Base-by-base conservation (phyloP, 2,797 vertebrate species). In the Momotus momota region DNA sequence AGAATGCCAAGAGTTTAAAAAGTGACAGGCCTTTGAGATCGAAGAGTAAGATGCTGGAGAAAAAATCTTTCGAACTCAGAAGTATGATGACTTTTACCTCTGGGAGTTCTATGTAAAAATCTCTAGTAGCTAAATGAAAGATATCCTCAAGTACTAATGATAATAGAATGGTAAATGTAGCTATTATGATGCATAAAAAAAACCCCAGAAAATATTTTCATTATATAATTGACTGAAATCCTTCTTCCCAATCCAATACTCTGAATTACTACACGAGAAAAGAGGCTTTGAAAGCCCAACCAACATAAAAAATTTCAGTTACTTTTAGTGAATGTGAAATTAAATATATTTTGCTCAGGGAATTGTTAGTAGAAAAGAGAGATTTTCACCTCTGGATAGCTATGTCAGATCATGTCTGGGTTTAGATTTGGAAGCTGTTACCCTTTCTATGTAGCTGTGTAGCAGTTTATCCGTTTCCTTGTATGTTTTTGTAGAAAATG, bases 1-100 rank as follows among this genome's bases (percentile, higher is more conserved):
- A 86, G 77, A 96, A 94, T 80, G 90, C 72, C 78, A 96, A 86
- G 80, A 94, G 75, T 84, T 90, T 91, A 78, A 93, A 93, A 93
- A 88, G 19, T 38, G 51, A 65, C 67, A 86, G 45, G 23, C 45
- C 79, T 87, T 86, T 85, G 62, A 86, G 60, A 57, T 0, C 33
- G 49, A 83, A 91, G 60, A 90, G 78, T 54, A 81, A 94, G 66
- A 86, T n/a, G 14, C n/a, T 80, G 64, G 54, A 91, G 81, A 80
- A 84, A 40, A 90, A 94, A 96, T 92, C 54, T 80, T 95, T 85
- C 62, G 51, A 93, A 69, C 69, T 93, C 81, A 92, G 73, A 58
- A 69, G 77, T 71, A 84, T 66, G 72, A 84, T 64, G 35, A 41
- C 20, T 94, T 90, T 60, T 85, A 46, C 66, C 40, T 72, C 43